Evolutionary conservation across 2,113 vertebrate genomes (phyloP).

Genomic region (Sus scrofa): T2T-Sscrofa CM000821.6:60094001-60094500

Average conservation of each 20-base stretch:
- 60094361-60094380: background rate
- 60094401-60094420: background rate
- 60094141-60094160: background rate
- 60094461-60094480: background rate
- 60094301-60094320: background rate
- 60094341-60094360: background rate
- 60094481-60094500: background rate
- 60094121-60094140: background rate
- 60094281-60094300: background rate
- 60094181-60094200: background rate
- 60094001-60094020: conserved; percentile 27
- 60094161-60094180: conserved; percentile 29
- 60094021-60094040: conserved; percentile 16
- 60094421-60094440: background rate
- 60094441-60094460: background rate
- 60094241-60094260: background rate
- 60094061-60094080: background rate
- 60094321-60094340: background rate
- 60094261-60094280: background rate
- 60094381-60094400: background rate
- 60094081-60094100: background rate
- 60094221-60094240: background rate
- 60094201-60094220: background rate
- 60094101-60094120: background rate
- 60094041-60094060: conserved; percentile 2